Base-by-base conservation (phyloP, 2,888 invertebrate genomes). In the Pollenia labialis region DNA sequence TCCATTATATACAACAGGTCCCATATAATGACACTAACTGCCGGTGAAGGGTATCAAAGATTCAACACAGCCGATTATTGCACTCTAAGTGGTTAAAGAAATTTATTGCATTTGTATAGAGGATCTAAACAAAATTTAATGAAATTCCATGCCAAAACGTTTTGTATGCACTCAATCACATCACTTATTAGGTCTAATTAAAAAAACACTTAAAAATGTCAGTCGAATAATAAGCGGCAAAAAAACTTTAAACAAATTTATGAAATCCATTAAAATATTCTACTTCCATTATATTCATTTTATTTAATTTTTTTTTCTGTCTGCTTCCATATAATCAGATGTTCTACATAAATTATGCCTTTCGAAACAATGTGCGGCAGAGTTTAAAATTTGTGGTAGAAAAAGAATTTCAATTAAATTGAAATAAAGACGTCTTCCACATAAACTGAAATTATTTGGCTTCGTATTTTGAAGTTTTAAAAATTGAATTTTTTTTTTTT, bases 201-300 rank as follows among this genome's bases (percentile, higher is more conserved):
- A 83, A 79, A 80, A 80, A 75, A 83, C 77, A 66, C 76, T 82
- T 64, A 52, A 50, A 75, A 62, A 72, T 79, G 82, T 71, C 85
- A 85, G 48, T 42, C 72, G 12, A 68, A 42, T 12, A n/a, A 66
- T 56, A 42, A 66, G 12, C 44, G 40, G 11, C 16, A 18, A 62
- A 64, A 81, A 66, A 81, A 14, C 4, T 32, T 40, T 7, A 60
- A 77, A 80, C n/a, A 81, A 72, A 86, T 76, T 83, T 76, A 83
- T 83, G 76, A 81, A 80, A 80, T 86, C 83, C 83, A 86, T 86
- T 86, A 76, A 86, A 68, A 77, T 85, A 44, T 64, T 69, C 83
- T 81, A 11, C 23, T 71, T 82, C 69, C 64, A 68, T 68, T 58
- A 62, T 32, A 32, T 4, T 32, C 32, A 6, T 6, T 71, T 68